These are phyloP conservation scores for Xenopus laevis DNA, from an alignment of 2,113 vertebrate species.

Conservation along the genomic window DNA sequence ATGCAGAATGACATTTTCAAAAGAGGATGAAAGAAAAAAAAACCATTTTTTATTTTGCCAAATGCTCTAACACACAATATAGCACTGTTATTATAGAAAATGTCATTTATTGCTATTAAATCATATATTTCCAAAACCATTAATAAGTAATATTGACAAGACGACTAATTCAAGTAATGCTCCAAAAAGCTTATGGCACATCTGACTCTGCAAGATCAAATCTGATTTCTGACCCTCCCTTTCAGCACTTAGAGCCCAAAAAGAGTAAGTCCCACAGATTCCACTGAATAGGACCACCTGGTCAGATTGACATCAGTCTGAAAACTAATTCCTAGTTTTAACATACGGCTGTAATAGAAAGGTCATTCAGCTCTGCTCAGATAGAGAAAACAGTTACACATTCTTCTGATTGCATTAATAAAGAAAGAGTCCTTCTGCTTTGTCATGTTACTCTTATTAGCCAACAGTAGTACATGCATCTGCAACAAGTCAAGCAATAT, in stretches of 20 bases:
- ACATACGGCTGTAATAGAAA: slow-evolving; percentile 21
- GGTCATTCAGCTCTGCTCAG: slow-evolving; percentile 17
- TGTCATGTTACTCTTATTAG: neutral
- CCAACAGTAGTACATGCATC: neutral
- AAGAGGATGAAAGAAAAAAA: too few species aligned
- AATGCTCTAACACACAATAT: neutral
- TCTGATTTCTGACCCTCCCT: slow-evolving; percentile 37
- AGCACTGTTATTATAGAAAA: neutral
- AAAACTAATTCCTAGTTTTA: slow-evolving; percentile 17
- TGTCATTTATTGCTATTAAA: neutral
- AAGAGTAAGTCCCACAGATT: slow-evolving; percentile 35
- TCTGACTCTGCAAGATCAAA: neutral
- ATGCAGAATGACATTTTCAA: too few species aligned
- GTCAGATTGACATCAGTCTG: slow-evolving; percentile 28
- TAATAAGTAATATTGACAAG: too few species aligned
- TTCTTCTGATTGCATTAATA: neutral
- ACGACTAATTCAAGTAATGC: too few species aligned
- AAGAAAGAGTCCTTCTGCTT: neutral
- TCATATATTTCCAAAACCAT: too few species aligned
- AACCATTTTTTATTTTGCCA: too few species aligned
- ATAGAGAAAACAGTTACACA: slow-evolving; percentile 3
- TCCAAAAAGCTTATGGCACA: too few species aligned
- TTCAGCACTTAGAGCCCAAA: slow-evolving; percentile 43
- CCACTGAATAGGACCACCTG: slow-evolving; percentile 35
- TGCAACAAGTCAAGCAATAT: neutral